Base-by-base conservation (phyloP, 2,888 invertebrate species). In the Heteropelma amictum region DNA sequence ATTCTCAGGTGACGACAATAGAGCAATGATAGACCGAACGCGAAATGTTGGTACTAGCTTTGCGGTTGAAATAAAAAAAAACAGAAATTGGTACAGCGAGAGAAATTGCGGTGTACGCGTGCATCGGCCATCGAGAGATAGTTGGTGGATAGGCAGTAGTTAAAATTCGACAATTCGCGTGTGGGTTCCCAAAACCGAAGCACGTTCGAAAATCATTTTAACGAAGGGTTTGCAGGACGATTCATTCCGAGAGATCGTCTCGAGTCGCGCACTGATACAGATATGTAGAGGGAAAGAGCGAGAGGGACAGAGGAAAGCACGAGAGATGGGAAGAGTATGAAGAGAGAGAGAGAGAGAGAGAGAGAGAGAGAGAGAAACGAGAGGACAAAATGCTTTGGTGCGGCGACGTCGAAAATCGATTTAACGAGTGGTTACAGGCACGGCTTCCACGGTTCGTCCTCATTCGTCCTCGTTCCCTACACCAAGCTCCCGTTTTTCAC, bases 181-280 rank as follows among this genome's bases (percentile, higher is more conserved):
- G 74, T 64, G 72, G 74, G 49, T 61, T 69, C 40, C 72, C 70
- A 70, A 69, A 63, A 67, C 58, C 65, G 76, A 75, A 74, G 67
- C 74, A 78, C 75, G 71, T 72, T 61, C 72, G 76, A 49, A 79
- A 79, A 77, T 79, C 75, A 75, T 76, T 79, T 77, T 79, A 79
- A 78, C 76, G 77, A 78, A 77, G 67, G 61, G 71, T 33, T 73
- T 53, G 56, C 63, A 28, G 63, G 47, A 70, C 72, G 69, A 77
- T 72, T 73, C 73, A 45, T 73, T 80, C 76, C 69, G 64, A 54
- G 71, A 72, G 61, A 73, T 76, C 72, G 75, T 75, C 60, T 74
- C 54, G 61, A 28, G 70, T 60, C 63, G 30, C 63, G 30, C 26
- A 47, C 49, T 28, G 49, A 67, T 65, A 72, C 65, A 58, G 54